Base-by-base conservation (phyloP, 2,797 vertebrate genomes). In the Darevskia mixta region DNA sequence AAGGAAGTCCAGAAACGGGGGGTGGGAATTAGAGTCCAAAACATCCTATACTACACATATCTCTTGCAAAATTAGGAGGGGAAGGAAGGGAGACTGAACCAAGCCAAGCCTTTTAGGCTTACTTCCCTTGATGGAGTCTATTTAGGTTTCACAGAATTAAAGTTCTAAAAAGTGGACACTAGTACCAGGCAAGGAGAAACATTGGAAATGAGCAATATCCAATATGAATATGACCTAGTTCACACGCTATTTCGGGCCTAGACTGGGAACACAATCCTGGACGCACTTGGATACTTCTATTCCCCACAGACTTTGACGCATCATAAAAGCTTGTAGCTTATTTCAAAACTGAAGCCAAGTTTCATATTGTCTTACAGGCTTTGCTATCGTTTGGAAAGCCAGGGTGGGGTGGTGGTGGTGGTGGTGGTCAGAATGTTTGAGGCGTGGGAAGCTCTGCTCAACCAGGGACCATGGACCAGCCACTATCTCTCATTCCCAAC, bases 201-300 rank as follows among this genome's bases (percentile, higher is more conserved):
- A 75, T 55, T 67, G 5, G 25, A 81, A 85, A 81, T 13, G 3
- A 66, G 58, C 41, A 89, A 85, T 17, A 81, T 76, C 79, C 32
- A 67, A 76, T 35, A n/a, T 23, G 32, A 67, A 45, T n/a, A 76
- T 81, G 69, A 81, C 87, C 69, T 66, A 80, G 78, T 89, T 81
- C 83, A 73, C 77, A 88, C 7, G 8, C 41, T 88, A 49, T 85
- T 80, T 85, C 71, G 69, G 29, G n/a, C n/a, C 17, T 64, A 67
- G 41, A 18, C 38, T 8, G 27, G 83, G 41, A 85, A 80, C 13
- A 61, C 25, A 35, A 66, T 61, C 69, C 25, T 80, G 67, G 69
- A 80, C 69, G 66, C 11, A 27, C 58, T 76, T 55, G 7, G 58
- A 81, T 76, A 61, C 32, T 32, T 89, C 75, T 86, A 82, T 82